Evolutionary conservation across 1,140 invertebrate genomes (phyloP).

Genomic region (Mylabris phalerata): DNA sequence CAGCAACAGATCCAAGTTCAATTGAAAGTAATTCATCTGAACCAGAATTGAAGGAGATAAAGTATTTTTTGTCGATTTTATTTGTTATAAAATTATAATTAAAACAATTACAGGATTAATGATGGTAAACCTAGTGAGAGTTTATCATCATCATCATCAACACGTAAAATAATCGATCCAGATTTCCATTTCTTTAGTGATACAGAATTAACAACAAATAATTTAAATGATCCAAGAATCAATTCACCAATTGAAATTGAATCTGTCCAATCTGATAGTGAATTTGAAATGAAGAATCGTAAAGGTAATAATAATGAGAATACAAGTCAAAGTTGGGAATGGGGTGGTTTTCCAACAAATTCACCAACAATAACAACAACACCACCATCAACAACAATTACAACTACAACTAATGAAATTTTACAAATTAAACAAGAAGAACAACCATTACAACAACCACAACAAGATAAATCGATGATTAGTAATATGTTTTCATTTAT

Average conservation of each 20-base stretch:
- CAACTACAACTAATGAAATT: conserved; percentile 43
- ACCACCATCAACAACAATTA: conserved; percentile 24
- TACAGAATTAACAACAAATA: conserved; percentile 68
- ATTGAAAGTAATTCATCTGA: conserved; percentile 39
- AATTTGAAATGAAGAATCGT: conserved; percentile 75
- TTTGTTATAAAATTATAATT: conserved; percentile 13
- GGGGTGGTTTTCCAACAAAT: conserved; percentile 85
- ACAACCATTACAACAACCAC: conserved; percentile 22
- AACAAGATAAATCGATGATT: conserved; percentile 64
- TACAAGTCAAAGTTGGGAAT: conserved; percentile 78
- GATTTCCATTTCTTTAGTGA: conserved; percentile 89
- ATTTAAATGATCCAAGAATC: conserved; percentile 50
- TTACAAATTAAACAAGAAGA: conserved; percentile 34
- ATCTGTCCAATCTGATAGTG: conserved; percentile 88
- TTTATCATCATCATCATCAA: background rate
- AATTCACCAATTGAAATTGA: conserved; percentile 38
- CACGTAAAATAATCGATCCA: conserved; percentile 41
- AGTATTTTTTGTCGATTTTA: conserved; percentile 7
- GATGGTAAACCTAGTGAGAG: conserved; percentile 1
- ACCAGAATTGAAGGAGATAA: conserved; percentile 32
- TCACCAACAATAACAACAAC: conserved; percentile 18
- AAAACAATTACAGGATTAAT: conserved; percentile 8
- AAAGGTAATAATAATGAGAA: conserved; percentile 44
- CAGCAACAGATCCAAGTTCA: conserved; percentile 37
- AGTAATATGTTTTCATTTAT: conserved; percentile 91